A percentile compares a stretch with the other conserved stretches of the same genome.
Conservation (phyloP, 2,797 vertebrate species). For the Percopsis omiscomaycus region DNA sequence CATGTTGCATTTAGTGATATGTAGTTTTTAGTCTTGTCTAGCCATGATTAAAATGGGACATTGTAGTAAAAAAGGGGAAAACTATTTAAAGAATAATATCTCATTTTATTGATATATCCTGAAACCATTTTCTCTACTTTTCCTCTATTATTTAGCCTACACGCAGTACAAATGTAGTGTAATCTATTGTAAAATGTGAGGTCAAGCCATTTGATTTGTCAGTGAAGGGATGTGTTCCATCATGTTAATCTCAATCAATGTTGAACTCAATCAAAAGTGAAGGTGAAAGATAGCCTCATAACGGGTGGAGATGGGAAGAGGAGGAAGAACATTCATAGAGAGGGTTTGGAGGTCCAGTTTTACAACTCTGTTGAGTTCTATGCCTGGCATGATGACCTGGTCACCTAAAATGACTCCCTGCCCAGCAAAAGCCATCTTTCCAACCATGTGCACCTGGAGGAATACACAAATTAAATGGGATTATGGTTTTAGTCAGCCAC, state of each 20-base stretch:
- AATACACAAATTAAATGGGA: neutral
- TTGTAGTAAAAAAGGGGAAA: too few species aligned
- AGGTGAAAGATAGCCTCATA: slow-evolving; percentile 80
- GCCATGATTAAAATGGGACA: too few species aligned
- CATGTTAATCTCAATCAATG: neutral
- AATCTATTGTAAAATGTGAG: neutral
- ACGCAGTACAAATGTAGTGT: neutral
- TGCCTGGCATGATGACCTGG: slow-evolving; percentile 70
- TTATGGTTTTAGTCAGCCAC: neutral
- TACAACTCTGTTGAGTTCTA: slow-evolving; percentile 62
- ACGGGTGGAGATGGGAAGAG: slow-evolving; percentile 66
- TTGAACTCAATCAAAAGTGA: slow-evolving; percentile 60
- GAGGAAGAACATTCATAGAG: slow-evolving; percentile 61
- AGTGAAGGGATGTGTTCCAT: neutral
- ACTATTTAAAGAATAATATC: too few species aligned
- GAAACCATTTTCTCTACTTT: too few species aligned
- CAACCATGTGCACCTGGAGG: slow-evolving; percentile 45
- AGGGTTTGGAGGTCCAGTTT: slow-evolving; percentile 67
- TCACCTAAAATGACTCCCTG: slow-evolving; percentile 69
- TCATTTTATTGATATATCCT: too few species aligned
- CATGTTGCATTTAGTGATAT: too few species aligned
- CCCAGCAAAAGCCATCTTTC: slow-evolving; percentile 73
- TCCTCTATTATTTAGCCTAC: too few species aligned
- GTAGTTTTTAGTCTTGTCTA: too few species aligned
- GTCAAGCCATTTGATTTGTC: neutral